These are phyloP conservation scores for Liodrosophila aerea DNA, from an alignment of 2,888 invertebrate species.

Conservation along the genomic window DNA sequence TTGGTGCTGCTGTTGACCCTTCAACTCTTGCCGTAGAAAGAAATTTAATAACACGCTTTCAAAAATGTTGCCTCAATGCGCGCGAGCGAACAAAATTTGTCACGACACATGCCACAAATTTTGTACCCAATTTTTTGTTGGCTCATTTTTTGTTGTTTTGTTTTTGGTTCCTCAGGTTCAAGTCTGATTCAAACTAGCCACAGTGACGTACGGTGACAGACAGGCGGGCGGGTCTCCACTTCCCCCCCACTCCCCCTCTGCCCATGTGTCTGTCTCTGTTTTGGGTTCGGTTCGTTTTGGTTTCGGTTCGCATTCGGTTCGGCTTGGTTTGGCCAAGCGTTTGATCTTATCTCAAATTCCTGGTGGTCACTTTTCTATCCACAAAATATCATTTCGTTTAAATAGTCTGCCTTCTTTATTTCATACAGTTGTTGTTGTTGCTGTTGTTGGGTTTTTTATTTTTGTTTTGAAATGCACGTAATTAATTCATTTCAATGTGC, in stretches of 20 bases:
- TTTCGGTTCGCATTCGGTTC: slow-evolving; percentile 11
- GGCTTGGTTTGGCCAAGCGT: slow-evolving; percentile 56
- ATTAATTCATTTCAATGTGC: slow-evolving; percentile 79
- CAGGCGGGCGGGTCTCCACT: slow-evolving; percentile 57
- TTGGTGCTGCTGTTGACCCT: slow-evolving; percentile 10
- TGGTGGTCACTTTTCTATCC: slow-evolving; percentile 80
- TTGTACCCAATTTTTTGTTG: slow-evolving; percentile 29
- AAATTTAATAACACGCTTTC: slow-evolving; percentile 78
- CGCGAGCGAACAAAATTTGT: slow-evolving; percentile 74
- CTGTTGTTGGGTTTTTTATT: slow-evolving; percentile 35
- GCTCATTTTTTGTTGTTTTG: slow-evolving; percentile 7
- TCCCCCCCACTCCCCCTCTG: slow-evolving; percentile 18
- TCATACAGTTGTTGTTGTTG: slow-evolving; percentile 20
- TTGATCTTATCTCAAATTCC: slow-evolving; percentile 79
- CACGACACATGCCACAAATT: slow-evolving; percentile 75
- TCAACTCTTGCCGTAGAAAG: slow-evolving; percentile 17
- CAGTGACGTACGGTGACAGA: slow-evolving; percentile 74
- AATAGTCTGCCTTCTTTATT: slow-evolving; percentile 62
- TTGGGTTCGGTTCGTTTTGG: slow-evolving; percentile 23
- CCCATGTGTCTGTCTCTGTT: slow-evolving; percentile 14
- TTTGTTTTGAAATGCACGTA: slow-evolving; percentile 78
- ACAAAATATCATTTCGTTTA: slow-evolving; percentile 78
- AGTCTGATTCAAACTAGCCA: slow-evolving; percentile 43
- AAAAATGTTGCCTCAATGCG: slow-evolving; percentile 71
- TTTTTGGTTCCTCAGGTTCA: slow-evolving; percentile 13